phyloP scores from a whole-genome alignment of 2,797 vertebrate genomes.

The Borostomias antarcticus region DNA sequence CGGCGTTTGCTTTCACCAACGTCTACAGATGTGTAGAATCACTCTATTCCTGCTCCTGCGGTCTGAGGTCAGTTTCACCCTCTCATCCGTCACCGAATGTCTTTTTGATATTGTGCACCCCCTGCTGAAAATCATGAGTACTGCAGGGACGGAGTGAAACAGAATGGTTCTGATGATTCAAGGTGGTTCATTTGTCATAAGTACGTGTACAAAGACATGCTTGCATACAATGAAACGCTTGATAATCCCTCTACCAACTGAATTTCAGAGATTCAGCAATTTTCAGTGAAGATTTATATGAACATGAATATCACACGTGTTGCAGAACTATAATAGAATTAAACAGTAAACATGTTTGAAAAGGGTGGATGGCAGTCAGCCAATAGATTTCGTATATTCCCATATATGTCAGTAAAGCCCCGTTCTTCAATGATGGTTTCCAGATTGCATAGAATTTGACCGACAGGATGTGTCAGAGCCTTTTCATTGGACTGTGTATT shows the following conservation, averaged over 20 bases:
- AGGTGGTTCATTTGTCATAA: too few species aligned
- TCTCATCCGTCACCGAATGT: not conserved
- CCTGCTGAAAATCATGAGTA: slow-evolving; percentile 31
- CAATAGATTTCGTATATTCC: not conserved
- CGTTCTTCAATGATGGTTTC: not conserved
- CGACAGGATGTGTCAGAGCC: not conserved
- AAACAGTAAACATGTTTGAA: not conserved
- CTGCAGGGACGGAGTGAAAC: slow-evolving; percentile 13
- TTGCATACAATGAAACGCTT: too few species aligned
- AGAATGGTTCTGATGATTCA: too few species aligned
- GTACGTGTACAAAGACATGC: too few species aligned
- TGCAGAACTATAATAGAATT: not conserved
- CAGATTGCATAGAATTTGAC: slow-evolving; percentile 1
- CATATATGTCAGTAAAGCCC: not conserved
- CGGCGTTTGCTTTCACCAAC: slow-evolving; percentile 24
- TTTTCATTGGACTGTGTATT: not conserved
- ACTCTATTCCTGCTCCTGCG: not conserved
- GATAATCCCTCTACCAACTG: too few species aligned
- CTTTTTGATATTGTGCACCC: slow-evolving; percentile 35
- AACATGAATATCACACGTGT: too few species aligned
- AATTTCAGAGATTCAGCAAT: not conserved
- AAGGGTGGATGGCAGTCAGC: not conserved
- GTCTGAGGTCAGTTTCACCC: slow-evolving; percentile 25
- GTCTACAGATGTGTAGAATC: slow-evolving; percentile 34
- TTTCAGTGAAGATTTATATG: too few species aligned